phyloP scores from a whole-genome alignment of 2,113 vertebrate species.

The Melozone crissalis region DNA sequence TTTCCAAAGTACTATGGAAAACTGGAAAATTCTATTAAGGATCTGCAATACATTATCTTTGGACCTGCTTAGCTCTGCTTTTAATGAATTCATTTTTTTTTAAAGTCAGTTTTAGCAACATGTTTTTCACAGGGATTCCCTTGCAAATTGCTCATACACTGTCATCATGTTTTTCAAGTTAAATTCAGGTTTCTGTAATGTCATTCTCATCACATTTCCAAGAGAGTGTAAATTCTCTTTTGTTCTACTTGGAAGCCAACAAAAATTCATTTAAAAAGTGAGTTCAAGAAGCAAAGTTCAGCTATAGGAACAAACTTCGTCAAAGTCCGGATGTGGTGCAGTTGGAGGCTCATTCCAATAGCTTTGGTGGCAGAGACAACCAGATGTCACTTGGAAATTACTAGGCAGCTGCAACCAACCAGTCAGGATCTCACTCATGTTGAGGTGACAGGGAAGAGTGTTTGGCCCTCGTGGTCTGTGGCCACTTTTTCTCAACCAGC shows the following conservation, averaged over 20 bases:
- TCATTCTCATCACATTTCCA: neutral
- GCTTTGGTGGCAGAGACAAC: neutral
- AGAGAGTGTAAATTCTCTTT: neutral
- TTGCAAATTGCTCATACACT: constrained; percentile 14
- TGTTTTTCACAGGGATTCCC: constrained; percentile 24
- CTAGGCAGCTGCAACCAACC: neutral
- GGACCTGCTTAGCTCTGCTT: neutral
- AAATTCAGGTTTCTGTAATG: neutral
- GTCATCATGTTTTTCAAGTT: constrained; percentile 3
- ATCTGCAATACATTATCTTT: neutral
- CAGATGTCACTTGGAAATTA: neutral
- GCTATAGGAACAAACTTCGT: neutral
- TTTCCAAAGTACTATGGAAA: neutral
- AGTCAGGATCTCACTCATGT: accelerated
- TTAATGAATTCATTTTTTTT: neutral
- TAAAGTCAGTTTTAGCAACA: neutral
- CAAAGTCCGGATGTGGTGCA: neutral
- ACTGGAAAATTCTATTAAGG: neutral
- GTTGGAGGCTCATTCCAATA: neutral
- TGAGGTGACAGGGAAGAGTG: neutral
- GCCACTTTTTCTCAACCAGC: neutral
- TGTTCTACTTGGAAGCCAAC: neutral
- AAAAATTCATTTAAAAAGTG: neutral
- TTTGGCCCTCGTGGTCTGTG: accelerated
- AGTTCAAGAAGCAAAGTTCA: neutral